Percentiles rank a stretch among this genome's conserved stretches.
Evolutionary conservation across 2,113 vertebrate genomes (phyloP).

Genomic region (Amphiprion ocellaris): DNA sequence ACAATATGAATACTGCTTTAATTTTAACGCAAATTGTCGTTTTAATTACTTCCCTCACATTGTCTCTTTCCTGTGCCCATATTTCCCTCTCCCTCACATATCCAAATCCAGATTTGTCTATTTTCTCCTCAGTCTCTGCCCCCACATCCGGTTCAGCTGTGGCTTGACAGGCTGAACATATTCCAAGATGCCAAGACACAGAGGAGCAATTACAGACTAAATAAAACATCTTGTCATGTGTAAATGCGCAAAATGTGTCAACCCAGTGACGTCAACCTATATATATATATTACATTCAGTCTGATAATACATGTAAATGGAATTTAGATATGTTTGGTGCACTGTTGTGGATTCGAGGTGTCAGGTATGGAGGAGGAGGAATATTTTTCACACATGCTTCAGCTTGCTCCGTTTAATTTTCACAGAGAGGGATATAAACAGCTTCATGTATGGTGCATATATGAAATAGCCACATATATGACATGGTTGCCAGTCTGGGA

Average conservation of each 20-base stretch:
- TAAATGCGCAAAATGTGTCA: constrained; percentile 15
- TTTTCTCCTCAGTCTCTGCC: constrained; percentile 22
- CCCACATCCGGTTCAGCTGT: constrained; percentile 28
- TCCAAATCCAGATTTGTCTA: constrained; percentile 14
- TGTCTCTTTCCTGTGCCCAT: not conserved
- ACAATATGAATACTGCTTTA: constrained; percentile 5
- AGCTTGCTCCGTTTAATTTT: constrained; percentile 4
- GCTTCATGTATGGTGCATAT: not conserved
- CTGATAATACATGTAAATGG: constrained; percentile 6
- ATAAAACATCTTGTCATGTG: constrained; percentile 22
- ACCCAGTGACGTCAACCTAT: not conserved
- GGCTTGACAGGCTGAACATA: constrained; percentile 19
- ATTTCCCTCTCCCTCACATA: not conserved
- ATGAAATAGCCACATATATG: constrained; percentile 18
- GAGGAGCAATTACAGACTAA: constrained; percentile 42
- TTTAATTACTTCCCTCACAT: not conserved
- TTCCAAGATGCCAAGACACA: constrained; percentile 12
- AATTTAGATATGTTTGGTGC: constrained; percentile 26
- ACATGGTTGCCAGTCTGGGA: constrained; percentile 24
- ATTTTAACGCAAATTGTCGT: not conserved
- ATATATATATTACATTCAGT: not conserved
- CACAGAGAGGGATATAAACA: constrained; percentile 15
- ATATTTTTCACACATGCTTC: constrained; percentile 10
- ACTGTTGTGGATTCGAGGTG: not conserved
- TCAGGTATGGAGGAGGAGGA: constrained; percentile 2